These are phyloP conservation scores for Heptranchias perlo DNA, from an alignment of 2,113 vertebrate species.

Conservation along the genomic window DNA sequence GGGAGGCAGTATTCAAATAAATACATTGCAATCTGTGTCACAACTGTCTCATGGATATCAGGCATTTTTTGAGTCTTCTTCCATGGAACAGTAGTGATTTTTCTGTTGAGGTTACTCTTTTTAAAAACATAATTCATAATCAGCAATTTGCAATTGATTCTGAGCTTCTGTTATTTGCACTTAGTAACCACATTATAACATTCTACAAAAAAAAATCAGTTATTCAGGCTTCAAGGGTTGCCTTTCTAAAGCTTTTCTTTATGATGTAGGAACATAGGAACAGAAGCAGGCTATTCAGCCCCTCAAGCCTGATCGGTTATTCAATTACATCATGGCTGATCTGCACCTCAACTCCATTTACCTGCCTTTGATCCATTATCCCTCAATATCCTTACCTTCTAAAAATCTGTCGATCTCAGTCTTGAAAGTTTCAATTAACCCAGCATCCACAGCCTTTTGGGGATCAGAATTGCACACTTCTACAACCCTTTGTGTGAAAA, in stretches of 20 bases:
- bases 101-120: not conserved
- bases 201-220: not conserved
- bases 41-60: not conserved
- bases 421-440: not conserved
- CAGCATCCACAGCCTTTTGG: not conserved
- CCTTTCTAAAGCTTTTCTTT: not conserved
- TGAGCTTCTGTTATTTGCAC: not conserved
- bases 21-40: not conserved
- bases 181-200: not conserved
- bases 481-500: not conserved
- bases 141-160: slow-evolving; percentile 1
- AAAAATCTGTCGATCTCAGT: not conserved
- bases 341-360: not conserved
- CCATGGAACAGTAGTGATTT: not conserved
- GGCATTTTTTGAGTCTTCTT: not conserved
- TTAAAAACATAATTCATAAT: not conserved
- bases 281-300: not conserved
- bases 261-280: not conserved
- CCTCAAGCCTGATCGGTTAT: not conserved
- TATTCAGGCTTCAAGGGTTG: not conserved
- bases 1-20: not conserved
- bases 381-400: not conserved
- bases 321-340: not conserved
- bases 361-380: too few species aligned
- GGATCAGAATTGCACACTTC: not conserved